phyloP scores from a whole-genome alignment of 1,140 invertebrate species.

The Steinernema feltiae region DNA sequence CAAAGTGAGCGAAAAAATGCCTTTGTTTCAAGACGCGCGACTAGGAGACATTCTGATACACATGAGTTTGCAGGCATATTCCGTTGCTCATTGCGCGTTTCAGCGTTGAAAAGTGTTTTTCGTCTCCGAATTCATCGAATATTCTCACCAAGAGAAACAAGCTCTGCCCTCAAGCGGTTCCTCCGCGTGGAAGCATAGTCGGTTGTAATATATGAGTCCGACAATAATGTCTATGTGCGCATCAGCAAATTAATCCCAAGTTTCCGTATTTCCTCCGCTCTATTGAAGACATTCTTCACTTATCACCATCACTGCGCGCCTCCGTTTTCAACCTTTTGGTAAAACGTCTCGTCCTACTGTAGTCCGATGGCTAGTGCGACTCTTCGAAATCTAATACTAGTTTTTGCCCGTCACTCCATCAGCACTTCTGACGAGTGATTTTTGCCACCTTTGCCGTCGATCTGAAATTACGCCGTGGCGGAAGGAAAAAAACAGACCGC shows the following conservation, averaged over 20 bases:
- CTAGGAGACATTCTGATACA: too few species aligned
- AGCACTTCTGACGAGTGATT: background rate
- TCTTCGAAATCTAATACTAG: background rate
- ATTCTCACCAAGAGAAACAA: conserved; percentile 10
- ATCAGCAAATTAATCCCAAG: background rate
- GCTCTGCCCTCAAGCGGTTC: background rate
- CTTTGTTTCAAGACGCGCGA: too few species aligned
- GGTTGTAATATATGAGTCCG: background rate
- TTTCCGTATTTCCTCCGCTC: background rate
- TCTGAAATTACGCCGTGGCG: background rate
- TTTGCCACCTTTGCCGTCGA: background rate
- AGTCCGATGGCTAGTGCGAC: too few species aligned
- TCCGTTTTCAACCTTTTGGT: background rate
- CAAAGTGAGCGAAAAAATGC: too few species aligned
- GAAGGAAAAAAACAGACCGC: background rate
- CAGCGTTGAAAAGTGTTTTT: conserved; percentile 1
- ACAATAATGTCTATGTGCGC: background rate
- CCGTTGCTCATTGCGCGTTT: background rate
- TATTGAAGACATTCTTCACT: background rate
- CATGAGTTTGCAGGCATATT: background rate
- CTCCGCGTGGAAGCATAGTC: background rate
- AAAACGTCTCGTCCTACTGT: background rate
- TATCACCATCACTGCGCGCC: too few species aligned
- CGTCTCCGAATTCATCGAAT: background rate
- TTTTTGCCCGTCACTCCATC: background rate